Evolutionary conservation across 2,888 invertebrate species (phyloP), one percentile per base, ranked within the genome.

Genomic region (Loripinus fragilis): DNA sequence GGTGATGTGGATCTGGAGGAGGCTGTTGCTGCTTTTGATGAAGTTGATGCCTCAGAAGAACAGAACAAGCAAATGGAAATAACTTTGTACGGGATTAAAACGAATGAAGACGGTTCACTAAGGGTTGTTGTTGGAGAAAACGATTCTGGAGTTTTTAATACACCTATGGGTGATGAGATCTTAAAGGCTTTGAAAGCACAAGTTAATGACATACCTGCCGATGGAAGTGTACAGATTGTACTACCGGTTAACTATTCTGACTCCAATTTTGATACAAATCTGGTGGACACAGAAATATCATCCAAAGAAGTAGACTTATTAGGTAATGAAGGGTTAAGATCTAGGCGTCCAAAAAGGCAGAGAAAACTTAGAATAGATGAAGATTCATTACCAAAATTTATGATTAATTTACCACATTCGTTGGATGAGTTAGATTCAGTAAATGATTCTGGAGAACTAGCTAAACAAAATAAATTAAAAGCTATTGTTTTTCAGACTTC

Each of bases 11-110:
- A 60, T 60, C 33, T 60, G 17, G 60, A 60, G 17, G 28, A 60
- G 33, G 23, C 60, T 33, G 60, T 60, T 60, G 60, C 60, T n/a
- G 60, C 60, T 3, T 60, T 60, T 60, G 60, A 60, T 33, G 28
- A 60, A 33, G 5, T 60, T 7, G 20, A 10, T 20, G 33, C 7
- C 2, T 33, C 60, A 17, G 33, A 60, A 5, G 3, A 30, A 60
- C 33, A 33, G 12, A 33, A 60, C 60, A 60, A 60, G 17, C 60
- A 60, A 33, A 1, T 60, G 7, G 33, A 28, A 17, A 20, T 60
- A 30, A 60, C 30, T 17, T 10, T 60, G 3, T 60, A 33, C 17
- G 60, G 60, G 2, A 60, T 60, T 5, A 28, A 60, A 20, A 60
- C 30, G 10, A 33, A 33, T 33, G 60, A 60, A 33, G 60, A 60